These are phyloP conservation scores for Cephus spinipes DNA, from an alignment of 2,888 invertebrate species.

Conservation along the genomic window DNA sequence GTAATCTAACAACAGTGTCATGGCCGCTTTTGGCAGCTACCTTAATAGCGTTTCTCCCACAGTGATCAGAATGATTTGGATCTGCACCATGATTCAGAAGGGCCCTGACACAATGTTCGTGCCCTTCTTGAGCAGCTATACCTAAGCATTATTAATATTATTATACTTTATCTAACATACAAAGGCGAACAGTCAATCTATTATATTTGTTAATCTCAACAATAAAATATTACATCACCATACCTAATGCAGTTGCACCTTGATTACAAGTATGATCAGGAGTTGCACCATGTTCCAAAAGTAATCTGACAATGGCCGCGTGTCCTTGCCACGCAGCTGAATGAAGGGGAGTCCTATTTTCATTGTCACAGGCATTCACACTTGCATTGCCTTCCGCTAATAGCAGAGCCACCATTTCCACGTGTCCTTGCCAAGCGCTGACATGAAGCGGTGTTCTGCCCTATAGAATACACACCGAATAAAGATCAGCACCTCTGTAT, in stretches of 20 bases:
- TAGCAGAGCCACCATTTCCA: constrained; percentile 89
- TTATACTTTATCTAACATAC: background rate
- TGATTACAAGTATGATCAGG: constrained; percentile 94
- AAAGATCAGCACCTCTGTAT: background rate
- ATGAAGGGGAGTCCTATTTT: constrained; percentile 90
- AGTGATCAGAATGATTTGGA: constrained; percentile 87
- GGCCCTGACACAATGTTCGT: constrained; percentile 90
- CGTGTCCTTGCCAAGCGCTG: constrained; percentile 94
- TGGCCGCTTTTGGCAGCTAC: constrained; percentile 94
- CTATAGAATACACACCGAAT: constrained; percentile 56
- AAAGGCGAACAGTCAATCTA: background rate
- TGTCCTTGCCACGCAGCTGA: constrained; percentile 98
- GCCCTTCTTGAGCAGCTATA: constrained; percentile 96
- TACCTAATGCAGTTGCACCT: constrained; percentile 92
- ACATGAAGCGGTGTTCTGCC: constrained; percentile 92
- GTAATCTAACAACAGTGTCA: constrained; percentile 82
- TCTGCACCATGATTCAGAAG: constrained; percentile 87
- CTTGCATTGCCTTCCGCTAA: constrained; percentile 85
- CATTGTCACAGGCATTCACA: constrained; percentile 89
- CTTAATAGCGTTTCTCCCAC: constrained; percentile 87
- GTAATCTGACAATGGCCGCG: constrained; percentile 81
- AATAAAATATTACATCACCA: constrained; percentile 13
- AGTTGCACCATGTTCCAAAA: constrained; percentile 83
- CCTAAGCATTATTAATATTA: constrained; percentile 68
- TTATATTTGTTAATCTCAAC: background rate